A percentile compares a stretch with the other conserved stretches of the same genome.
Evolutionary conservation across 1,140 invertebrate species (phyloP).

Genomic region (Diuraphis noxia): DNA sequence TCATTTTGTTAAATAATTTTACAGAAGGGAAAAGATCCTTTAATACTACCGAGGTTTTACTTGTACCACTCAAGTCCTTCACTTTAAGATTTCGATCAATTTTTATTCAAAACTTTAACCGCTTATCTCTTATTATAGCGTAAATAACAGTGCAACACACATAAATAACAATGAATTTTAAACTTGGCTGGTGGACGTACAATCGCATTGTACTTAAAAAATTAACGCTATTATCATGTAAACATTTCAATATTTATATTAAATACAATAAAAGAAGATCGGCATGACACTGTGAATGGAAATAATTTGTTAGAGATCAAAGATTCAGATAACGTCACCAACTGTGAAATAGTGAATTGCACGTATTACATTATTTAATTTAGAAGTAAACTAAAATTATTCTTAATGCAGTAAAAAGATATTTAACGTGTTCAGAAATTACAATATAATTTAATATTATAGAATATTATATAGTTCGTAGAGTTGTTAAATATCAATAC

Average conservation of each 20-base stretch:
- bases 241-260: not conserved
- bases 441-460: not conserved
- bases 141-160: not conserved
- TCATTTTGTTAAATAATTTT: conserved; percentile 4
- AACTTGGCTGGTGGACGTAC: conserved; percentile 7
- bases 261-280: not conserved
- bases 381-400: not conserved
- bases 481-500: not conserved
- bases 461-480: not conserved
- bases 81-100: conserved; percentile 25
- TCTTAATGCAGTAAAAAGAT: not conserved
- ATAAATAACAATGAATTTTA: conserved; percentile 22
- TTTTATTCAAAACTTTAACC: conserved; percentile 35
- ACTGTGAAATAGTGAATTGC: not conserved
- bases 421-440: not conserved
- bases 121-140: conserved; percentile 29
- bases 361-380: not conserved
- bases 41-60: not conserved
- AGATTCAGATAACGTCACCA: not conserved
- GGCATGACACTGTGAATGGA: not conserved
- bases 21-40: not conserved
- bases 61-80: not conserved
- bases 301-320: not conserved
- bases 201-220: not conserved
- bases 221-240: not conserved